Evolutionary conservation across 2,888 invertebrate genomes (phyloP).

Genomic region (Phyllotreta cruciferae): DNA sequence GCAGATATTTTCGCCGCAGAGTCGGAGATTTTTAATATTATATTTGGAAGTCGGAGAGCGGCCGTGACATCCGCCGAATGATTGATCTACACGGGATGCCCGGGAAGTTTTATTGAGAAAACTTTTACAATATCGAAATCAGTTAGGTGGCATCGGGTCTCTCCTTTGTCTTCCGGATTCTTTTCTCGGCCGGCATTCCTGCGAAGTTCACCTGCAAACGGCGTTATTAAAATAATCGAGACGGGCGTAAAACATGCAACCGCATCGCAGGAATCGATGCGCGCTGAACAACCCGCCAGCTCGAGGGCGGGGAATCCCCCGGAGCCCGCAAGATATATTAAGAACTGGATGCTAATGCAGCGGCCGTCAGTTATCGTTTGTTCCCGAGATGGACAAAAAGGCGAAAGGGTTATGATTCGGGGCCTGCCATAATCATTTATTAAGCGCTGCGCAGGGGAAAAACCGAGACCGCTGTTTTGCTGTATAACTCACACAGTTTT

Average conservation of each 20-base stretch:
- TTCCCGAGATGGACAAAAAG: slow-evolving; percentile 21
- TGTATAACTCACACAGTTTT: no score
- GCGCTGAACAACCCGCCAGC: no score
- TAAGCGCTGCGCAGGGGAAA: background rate
- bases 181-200: no score
- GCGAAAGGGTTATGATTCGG: slow-evolving; percentile 21
- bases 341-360: slow-evolving; percentile 16
- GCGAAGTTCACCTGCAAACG: no score
- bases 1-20: slow-evolving; percentile 25
- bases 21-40: slow-evolving; percentile 34
- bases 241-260: no score
- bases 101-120: slow-evolving; percentile 41
- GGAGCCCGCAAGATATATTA: no score
- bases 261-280: no score
- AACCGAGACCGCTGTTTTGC: no score
- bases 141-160: slow-evolving; percentile 34
- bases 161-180: no score
- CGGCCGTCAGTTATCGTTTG: slow-evolving; percentile 20
- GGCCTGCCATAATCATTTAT: slow-evolving; percentile 25
- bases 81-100: slow-evolving; percentile 40
- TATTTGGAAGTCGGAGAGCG: slow-evolving; percentile 26
- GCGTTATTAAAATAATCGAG: no score
- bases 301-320: no score
- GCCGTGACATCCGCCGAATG: slow-evolving; percentile 31
- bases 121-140: slow-evolving; percentile 41